A percentile compares a stretch with the other conserved stretches of the same genome.
Evolutionary conservation across 2,113 vertebrate genomes (phyloP).

Genomic region (Larimichthys crocea): DNA sequence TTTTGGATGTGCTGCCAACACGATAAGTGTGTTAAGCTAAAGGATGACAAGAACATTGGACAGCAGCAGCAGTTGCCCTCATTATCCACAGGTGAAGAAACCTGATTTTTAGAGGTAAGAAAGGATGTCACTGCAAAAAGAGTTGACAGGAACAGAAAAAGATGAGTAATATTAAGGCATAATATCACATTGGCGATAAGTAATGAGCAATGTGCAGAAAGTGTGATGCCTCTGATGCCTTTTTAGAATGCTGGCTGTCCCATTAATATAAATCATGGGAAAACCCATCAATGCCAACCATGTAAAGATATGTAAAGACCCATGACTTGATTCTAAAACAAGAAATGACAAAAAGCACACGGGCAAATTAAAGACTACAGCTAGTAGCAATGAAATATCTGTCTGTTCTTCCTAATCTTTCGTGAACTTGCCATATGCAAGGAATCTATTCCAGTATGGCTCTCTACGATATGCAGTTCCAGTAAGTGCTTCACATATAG

Average conservation of each 20-base stretch:
- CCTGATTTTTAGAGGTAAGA: conserved; percentile 13
- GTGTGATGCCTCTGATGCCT: not conserved
- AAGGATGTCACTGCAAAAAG: not conserved
- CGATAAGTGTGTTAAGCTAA: conserved; percentile 22
- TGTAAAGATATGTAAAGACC: not conserved
- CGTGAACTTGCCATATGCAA: not conserved
- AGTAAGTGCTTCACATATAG: conserved; percentile 2
- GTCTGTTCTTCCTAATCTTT: not conserved
- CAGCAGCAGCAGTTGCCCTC: conserved; percentile 25
- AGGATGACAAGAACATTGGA: conserved; percentile 24
- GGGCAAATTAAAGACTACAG: not conserved
- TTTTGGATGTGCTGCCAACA: conserved; percentile 27
- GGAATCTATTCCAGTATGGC: not conserved
- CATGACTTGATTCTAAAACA: not conserved
- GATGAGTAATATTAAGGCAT: not conserved
- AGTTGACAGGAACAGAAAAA: conserved; percentile 22
- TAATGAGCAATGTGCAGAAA: not conserved
- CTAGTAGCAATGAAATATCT: not conserved
- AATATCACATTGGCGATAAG: not conserved
- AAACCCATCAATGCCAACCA: not conserved
- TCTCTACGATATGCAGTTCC: conserved; percentile 10
- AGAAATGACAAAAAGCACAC: not conserved
- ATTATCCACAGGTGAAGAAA: conserved; percentile 27
- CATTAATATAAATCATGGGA: not conserved
- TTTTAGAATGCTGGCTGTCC: not conserved